phyloP scores from a whole-genome alignment of 2,113 vertebrate genomes.

The Oplegnathus fasciatus region DNA sequence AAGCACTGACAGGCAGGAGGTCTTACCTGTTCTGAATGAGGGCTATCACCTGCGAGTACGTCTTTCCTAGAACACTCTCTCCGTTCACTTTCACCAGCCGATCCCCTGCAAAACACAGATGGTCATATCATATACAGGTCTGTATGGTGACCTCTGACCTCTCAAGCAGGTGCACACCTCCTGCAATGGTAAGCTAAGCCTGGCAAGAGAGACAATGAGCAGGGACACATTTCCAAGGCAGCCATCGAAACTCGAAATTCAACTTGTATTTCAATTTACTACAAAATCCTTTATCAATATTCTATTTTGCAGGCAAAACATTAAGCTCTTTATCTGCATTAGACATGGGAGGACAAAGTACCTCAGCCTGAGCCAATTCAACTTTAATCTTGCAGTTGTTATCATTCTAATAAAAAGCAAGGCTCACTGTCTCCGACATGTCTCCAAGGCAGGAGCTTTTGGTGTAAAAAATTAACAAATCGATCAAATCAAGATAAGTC shows the following conservation, averaged over 20 bases:
- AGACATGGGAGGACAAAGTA: neutral
- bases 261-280: neutral
- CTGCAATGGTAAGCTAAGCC: neutral
- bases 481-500: neutral
- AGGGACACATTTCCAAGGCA: neutral
- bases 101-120: constrained; percentile 86
- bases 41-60: constrained; percentile 97
- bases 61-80: constrained; percentile 95
- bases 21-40: constrained; percentile 98
- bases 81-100: constrained; percentile 97
- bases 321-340: neutral
- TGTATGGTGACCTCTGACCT: neutral
- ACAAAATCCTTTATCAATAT: neutral
- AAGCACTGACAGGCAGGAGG: neutral
- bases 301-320: constrained; percentile 8
- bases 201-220: neutral
- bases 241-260: neutral
- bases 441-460: neutral
- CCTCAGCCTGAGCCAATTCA: neutral
- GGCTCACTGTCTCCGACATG: neutral
- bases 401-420: neutral
- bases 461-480: neutral
- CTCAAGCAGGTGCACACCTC: neutral
- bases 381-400: neutral
- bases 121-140: neutral